Conservation (phyloP, 2,113 vertebrate species). For the Corythornis cristatus region DNA sequence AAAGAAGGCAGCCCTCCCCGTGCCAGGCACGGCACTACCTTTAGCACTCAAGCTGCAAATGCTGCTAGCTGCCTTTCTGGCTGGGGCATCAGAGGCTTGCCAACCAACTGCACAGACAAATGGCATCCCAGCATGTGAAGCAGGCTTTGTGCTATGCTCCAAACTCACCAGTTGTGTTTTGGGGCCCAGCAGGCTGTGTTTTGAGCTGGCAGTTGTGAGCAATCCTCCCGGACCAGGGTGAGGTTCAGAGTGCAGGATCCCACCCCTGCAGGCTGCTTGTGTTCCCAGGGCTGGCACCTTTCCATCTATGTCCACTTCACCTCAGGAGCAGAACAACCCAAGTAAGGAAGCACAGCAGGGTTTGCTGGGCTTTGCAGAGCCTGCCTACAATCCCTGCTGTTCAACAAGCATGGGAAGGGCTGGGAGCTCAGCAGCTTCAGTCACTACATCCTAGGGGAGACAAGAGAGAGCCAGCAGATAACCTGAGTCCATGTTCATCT, state of each 20-base stretch:
- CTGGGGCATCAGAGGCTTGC: neutral
- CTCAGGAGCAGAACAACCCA: no score
- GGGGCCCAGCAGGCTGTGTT: neutral
- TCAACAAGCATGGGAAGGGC: no score
- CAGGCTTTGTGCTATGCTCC: neutral
- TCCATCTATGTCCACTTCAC: neutral
- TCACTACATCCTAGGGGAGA: no score
- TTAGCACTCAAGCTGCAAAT: neutral
- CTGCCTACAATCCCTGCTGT: no score
- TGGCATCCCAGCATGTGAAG: neutral
- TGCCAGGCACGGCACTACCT: neutral
- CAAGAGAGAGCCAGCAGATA: no score
- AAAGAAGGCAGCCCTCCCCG: no score
- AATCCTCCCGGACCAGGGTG: neutral
- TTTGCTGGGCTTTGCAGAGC: no score
- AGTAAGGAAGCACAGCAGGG: no score
- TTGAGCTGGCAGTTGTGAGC: neutral
- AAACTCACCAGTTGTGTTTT: neutral
- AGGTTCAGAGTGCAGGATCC: neutral
- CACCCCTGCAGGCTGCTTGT: accelerated
- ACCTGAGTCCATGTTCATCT: no score
- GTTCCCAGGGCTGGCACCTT: neutral
- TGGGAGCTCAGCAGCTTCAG: no score
- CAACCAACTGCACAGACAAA: neutral
- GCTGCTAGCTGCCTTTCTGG: neutral